phyloP scores from a whole-genome alignment of 2,888 invertebrate genomes.

The Oeneis ivallda region DNA sequence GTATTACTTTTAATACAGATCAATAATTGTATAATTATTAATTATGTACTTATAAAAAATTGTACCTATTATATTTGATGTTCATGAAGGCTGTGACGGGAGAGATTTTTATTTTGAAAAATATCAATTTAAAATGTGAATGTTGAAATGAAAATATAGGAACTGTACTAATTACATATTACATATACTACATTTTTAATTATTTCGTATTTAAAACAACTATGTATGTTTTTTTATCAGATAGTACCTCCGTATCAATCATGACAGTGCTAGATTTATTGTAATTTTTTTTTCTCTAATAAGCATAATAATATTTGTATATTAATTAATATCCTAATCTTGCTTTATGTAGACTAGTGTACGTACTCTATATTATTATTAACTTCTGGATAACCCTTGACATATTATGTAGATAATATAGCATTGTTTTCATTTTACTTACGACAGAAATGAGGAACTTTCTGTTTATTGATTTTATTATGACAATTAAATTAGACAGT shows the following conservation, averaged over 20 bases:
- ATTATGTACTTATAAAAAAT: not conserved
- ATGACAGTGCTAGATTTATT: conserved; percentile 17
- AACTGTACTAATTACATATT: no score
- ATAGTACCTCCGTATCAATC: conserved; percentile 4
- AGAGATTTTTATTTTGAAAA: conserved; percentile 29
- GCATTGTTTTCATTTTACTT: conserved; percentile 25
- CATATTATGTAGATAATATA: conserved; percentile 30
- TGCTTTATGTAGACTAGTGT: conserved; percentile 22
- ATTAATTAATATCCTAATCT: conserved; percentile 21
- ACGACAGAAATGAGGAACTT: conserved; percentile 13
- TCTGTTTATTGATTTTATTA: conserved; percentile 19
- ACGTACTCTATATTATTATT: conserved; percentile 15
- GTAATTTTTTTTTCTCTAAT: not conserved
- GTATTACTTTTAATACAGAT: conserved; percentile 4
- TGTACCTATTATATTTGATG: conserved; percentile 25
- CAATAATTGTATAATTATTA: not conserved
- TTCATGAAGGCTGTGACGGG: conserved; percentile 42
- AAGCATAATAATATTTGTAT: conserved; percentile 18
- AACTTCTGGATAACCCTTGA: conserved; percentile 28
- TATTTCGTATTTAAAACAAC: not conserved
- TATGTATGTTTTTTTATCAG: not conserved
- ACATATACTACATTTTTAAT: not conserved
- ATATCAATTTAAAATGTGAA: conserved; percentile 7
- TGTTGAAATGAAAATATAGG: conserved; percentile 7
- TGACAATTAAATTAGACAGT: not conserved